Conservation (phyloP, 1,140 invertebrate genomes). For the Oryzaephilus surinamensis region DNA sequence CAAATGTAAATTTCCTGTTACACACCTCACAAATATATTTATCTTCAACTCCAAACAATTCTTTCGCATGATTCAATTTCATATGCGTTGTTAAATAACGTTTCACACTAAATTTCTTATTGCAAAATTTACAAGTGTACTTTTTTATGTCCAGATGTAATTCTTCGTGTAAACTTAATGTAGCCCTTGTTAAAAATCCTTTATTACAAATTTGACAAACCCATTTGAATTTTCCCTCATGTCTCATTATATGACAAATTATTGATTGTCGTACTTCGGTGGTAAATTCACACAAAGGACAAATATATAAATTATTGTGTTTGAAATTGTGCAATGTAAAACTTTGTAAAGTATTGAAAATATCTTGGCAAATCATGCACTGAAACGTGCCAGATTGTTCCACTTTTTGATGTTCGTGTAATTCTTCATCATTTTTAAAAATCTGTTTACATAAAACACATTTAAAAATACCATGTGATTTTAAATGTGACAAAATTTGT, state of each 20-base stretch:
- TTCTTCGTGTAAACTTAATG: constrained; percentile 37
- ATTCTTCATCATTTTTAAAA: no score
- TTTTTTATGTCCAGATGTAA: constrained; percentile 19
- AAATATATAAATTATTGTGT: constrained; percentile 10
- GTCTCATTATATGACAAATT: constrained; percentile 37
- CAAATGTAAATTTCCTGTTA: constrained; percentile 25
- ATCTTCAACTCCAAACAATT: constrained; percentile 18
- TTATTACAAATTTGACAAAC: constrained; percentile 41
- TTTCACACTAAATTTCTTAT: constrained; percentile 36
- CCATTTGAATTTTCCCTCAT: constrained; percentile 38
- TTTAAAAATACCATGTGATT: no score
- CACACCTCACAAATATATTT: constrained; percentile 23
- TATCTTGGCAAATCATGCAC: no score
- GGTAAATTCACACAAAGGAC: constrained; percentile 16
- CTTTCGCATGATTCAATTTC: constrained; percentile 24
- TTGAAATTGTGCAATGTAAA: no score
- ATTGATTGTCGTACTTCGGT: constrained; percentile 12
- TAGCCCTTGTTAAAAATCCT: constrained; percentile 36
- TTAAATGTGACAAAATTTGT: no score
- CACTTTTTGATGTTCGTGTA: no score
- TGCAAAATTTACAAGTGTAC: constrained; percentile 38
- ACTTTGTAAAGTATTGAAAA: no score
- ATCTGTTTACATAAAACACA: no score
- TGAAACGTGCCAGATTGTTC: no score
- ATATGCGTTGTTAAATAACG: constrained; percentile 34